Evolutionary conservation across 2,888 invertebrate species (phyloP), one percentile per base, ranked within the genome.

Genomic region (Hyposoter didymator): DNA sequence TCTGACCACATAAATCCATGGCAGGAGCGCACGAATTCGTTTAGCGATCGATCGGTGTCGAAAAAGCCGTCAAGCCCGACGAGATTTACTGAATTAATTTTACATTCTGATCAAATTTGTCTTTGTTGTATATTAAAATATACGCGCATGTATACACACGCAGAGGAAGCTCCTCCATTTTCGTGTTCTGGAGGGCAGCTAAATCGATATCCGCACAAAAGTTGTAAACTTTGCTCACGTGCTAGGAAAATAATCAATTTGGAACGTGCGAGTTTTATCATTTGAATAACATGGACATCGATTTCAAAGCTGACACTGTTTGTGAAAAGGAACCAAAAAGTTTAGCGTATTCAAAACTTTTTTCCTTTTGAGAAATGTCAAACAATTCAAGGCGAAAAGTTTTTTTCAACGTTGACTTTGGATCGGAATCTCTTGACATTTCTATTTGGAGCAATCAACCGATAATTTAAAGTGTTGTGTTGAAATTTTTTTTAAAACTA

Each of bases 21-120:
- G 32, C 49, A 67, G 66, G 73, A 84, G 79, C 75, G 70, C 64
- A 72, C 39, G 73, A 81, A 81, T 73, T 52, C 73, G 35, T 82
- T 81, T 78, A 84, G 62, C 81, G 47, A 84, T 78, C 74, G 81
- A 81, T 69, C 75, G 67, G 35, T 47, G 22, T 78, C 28, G 35
- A 66, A 64, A 64, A 78, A 72, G 32, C 22, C 52, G 66, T 55
- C 35, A 74, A 64, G 45, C 67, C n/a, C 43, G 43, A 39, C 28
- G 32, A 43, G 43, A 59, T 74, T 74, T 74, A 39, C 59, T 28
- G 14, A 22, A 74, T 74, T 55, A 2, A 17, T 39, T 49, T 49
- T 52, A 52, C 19, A 72, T 45, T 70, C 47, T 10, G 5, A n/a
- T 28, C 49, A 49, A 49, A n/a, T 70, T 28, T 28, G 32, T 47